These are phyloP conservation scores for Latrodectus hesperus DNA, from an alignment of 2,888 invertebrate species.

Conservation along the genomic window DNA sequence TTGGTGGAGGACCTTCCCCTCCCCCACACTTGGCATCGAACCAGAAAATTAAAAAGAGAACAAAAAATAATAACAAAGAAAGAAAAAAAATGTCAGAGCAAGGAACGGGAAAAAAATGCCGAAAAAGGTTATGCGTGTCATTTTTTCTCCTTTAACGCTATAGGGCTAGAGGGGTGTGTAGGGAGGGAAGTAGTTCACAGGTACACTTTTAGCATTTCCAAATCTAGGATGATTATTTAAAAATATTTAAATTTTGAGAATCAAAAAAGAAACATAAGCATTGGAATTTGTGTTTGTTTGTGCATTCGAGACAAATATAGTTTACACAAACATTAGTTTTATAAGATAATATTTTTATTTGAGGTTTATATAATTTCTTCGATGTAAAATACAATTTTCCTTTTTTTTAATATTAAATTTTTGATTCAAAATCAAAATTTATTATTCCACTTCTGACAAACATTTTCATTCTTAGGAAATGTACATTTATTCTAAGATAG, in stretches of 20 bases:
- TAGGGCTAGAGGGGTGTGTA: not conserved
- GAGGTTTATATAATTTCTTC: too few species aligned
- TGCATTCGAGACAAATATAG: too few species aligned
- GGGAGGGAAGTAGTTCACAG: not conserved
- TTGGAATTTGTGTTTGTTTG: too few species aligned
- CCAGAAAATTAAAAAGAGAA: slow-evolving; percentile 45
- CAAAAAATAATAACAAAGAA: slow-evolving; percentile 7
- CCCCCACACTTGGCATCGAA: slow-evolving; percentile 40
- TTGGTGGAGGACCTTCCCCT: not conserved
- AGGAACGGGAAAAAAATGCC: slow-evolving; percentile 1
- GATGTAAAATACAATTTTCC: too few species aligned
- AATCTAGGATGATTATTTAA: not conserved
- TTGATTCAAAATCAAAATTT: too few species aligned
- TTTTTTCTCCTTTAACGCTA: not conserved
- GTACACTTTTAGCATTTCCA: not conserved
- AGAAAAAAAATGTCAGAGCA: slow-evolving; percentile 3
- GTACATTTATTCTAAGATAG: too few species aligned
- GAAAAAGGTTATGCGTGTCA: slow-evolving; percentile 21
- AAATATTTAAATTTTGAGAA: not conserved
- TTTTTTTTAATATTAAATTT: too few species aligned
- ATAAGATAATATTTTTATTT: too few species aligned
- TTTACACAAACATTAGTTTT: too few species aligned
- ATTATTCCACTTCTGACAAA: too few species aligned
- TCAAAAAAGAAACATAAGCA: too few species aligned
- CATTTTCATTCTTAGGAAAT: too few species aligned